Base-by-base conservation (phyloP, 2,888 invertebrate species). In the Chalcosyrphus nemorum region DNA sequence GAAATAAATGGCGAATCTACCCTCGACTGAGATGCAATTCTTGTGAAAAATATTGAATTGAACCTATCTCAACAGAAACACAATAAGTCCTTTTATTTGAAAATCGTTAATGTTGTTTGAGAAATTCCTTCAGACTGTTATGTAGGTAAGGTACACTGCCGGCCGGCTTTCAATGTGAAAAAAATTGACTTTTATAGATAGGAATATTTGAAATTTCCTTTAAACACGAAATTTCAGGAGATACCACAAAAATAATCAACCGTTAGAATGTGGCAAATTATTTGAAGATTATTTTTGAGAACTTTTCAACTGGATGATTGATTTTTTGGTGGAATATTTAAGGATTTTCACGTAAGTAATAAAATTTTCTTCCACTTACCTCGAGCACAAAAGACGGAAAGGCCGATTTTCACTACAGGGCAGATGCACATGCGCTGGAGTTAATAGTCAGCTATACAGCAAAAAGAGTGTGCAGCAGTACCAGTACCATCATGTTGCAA, bases 321-420 rank as follows among this genome's bases (percentile, higher is more conserved):
- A 71, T 15, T 70, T 75, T 80, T 54, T 47, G 2, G 29, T 17
- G 41, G 66, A 86, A 86, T 87, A 86, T 88, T 88, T 87, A 74
- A 80, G 84, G 89, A 89, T 89, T 89, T 89, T 88, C 85, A 86
- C 80, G 86, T 86, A 86, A 87, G 86, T 85, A 87, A 87, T 87
- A 87, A 88, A 88, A 87, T 87, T 87, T 86, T 87, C 88, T 88
- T 88, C 89, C 90, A 91, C 91, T 91, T 91, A 91, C 91, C 89
- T 89, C 89, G 90, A 91, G 90, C 90, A 89, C 91, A 89, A 89
- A 90, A 91, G 89, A 90, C 90, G 90, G 90, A 91, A 91, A 91
- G 91, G 88, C 89, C 88, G 89, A 89, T 88, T 89, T 88, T 88
- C 88, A 82, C 86, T 87, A 87, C 75, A 86, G 86, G 86, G 87